Base-by-base conservation (phyloP, 2,797 vertebrate species). In the Chloroceryle amazona region DNA sequence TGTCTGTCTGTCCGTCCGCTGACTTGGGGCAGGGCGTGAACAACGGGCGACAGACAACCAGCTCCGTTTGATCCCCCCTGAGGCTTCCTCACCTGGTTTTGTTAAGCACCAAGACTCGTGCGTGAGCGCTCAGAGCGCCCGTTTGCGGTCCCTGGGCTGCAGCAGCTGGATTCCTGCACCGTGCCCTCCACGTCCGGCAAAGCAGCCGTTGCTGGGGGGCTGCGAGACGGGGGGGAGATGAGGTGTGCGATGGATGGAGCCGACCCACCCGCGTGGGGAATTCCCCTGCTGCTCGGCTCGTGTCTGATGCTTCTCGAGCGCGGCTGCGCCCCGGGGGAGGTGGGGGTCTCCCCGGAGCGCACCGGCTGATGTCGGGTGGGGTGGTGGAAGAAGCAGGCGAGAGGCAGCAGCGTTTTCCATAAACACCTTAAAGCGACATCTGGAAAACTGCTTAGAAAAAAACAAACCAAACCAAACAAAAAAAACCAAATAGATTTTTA, bases 101-200 rank as follows among this genome's bases (percentile, higher is more conserved):
- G 54, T 29, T 35, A 5, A 39, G 10, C 14, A 4, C 6, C 0
- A 1, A 11, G 57, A 13, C 22, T 12, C 4, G 9, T 10, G 21
- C 0, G 0, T 3, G 3, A 15, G 41, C 1, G 18, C 52, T 28
- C 2, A 7, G 67, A 3, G 6, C 0, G 5, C 0, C 4, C 1
- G 3, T 10, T 23, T 11, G 65, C 33, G 39, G 7, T 18, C 70
- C 70, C 39, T 7, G 75, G 55, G 75, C 70, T 20, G 14, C 3
- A 41, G 8, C 68, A 17, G 42, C 61, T 10, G 60, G 41, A n/a
- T 10, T 46, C 46, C 58, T 5, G 2, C 1, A 3, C 8, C 1
- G 7, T 15, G 49, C 9, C 26, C 26, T 7, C 3, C 15, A 10
- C 23, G 10, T 3, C 61, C 19, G 49, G 55, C 25, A 10, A 5